These are phyloP conservation scores for Indri indri DNA, from an alignment of 2,113 vertebrate species.

Conservation along the genomic window DNA sequence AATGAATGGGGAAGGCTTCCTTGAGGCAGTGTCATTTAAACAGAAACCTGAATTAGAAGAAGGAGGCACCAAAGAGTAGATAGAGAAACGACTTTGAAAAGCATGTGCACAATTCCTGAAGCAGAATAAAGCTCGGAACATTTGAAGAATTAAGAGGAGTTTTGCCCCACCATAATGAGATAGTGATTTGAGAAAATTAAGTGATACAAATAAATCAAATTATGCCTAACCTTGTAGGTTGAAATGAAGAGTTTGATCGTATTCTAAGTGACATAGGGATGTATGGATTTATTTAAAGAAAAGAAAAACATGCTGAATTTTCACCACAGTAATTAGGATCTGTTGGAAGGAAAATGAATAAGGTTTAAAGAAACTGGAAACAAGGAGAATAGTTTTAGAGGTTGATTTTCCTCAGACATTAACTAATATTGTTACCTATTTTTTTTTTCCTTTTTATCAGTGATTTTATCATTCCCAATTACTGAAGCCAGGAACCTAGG, in stretches of 20 bases:
- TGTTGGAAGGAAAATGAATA: background rate
- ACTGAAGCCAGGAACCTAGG: background rate
- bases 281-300: background rate
- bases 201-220: background rate
- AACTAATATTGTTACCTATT: background rate
- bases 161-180: background rate
- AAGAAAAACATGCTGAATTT: background rate
- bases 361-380: accelerated
- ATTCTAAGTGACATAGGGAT: background rate
- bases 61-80: background rate
- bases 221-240: background rate
- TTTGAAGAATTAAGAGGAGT: background rate
- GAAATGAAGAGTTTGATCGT: background rate
- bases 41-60: background rate
- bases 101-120: background rate
- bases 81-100: background rate
- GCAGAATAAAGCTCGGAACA: background rate
- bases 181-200: background rate
- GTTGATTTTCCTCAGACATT: background rate
- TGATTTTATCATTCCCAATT: background rate
- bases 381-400: background rate
- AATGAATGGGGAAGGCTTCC: background rate
- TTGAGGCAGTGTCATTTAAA: background rate
- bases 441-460: background rate
- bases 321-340: background rate